Evolutionary conservation across 1,140 invertebrate genomes (phyloP).

Genomic region (Drosophila aff.): DNA sequence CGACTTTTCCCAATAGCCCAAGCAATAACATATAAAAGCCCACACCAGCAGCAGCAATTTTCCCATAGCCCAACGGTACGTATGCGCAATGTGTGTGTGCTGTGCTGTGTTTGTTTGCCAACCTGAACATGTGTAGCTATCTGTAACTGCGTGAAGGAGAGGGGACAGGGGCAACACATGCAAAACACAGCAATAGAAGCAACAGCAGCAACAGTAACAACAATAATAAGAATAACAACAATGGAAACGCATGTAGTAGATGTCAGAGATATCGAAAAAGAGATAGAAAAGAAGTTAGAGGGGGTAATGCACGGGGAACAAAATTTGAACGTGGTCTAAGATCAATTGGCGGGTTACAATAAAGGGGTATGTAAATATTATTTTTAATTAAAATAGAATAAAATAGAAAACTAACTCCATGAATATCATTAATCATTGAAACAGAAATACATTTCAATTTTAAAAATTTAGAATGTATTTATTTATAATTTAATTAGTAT

Average conservation of each 20-base stretch:
- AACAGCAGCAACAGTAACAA: conserved; percentile 32
- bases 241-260: conserved; percentile 50
- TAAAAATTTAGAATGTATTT: too few species aligned
- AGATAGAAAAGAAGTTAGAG: neutral
- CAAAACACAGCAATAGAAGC: conserved; percentile 69
- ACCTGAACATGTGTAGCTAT: conserved; percentile 82
- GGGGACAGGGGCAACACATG: conserved; percentile 43
- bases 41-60: conserved; percentile 50
- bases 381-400: too few species aligned
- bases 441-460: too few species aligned
- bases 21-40: conserved; percentile 59
- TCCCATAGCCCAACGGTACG: conserved; percentile 63
- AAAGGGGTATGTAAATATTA: neutral
- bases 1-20: conserved; percentile 67
- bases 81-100: conserved; percentile 63
- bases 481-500: too few species aligned
- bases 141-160: conserved; percentile 44
- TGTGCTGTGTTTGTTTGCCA: conserved; percentile 56
- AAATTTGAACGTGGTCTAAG: neutral
- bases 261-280: conserved; percentile 67
- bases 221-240: conserved; percentile 27
- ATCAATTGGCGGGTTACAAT: neutral
- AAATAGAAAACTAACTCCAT: too few species aligned
- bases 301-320: conserved; percentile 1
- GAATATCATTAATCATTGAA: too few species aligned